Conservation (phyloP, 2,888 invertebrate genomes). For the Sepiola atlantica region DNA sequence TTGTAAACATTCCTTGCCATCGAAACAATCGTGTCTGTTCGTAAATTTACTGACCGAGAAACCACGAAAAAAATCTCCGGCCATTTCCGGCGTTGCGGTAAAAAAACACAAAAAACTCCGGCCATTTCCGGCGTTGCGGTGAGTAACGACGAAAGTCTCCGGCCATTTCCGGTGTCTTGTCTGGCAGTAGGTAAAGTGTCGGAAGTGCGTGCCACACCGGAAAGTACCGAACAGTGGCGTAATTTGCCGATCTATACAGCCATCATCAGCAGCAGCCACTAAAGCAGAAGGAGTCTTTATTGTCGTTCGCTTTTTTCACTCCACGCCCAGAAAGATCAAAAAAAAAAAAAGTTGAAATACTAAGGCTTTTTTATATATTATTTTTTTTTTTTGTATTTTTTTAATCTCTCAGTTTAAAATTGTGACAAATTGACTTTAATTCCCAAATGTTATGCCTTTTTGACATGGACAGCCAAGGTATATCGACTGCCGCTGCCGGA, state of each 20-base stretch:
- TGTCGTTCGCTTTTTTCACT: neutral
- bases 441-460: neutral
- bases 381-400: neutral
- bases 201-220: neutral
- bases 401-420: neutral
- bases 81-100: neutral
- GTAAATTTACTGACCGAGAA: neutral
- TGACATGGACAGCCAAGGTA: conserved; percentile 39
- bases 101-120: neutral
- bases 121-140: neutral
- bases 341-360: neutral
- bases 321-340: neutral
- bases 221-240: neutral
- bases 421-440: neutral
- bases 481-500: neutral
- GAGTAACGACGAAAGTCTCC: neutral
- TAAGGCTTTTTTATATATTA: neutral
- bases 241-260: neutral
- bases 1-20: neutral
- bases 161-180: neutral
- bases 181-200: neutral
- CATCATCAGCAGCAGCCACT: neutral
- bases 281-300: neutral
- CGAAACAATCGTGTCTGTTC: neutral
- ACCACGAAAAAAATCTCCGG: neutral